Evolutionary conservation across 2,113 vertebrate species (phyloP).

Genomic region (Myotis davidii): DNA sequence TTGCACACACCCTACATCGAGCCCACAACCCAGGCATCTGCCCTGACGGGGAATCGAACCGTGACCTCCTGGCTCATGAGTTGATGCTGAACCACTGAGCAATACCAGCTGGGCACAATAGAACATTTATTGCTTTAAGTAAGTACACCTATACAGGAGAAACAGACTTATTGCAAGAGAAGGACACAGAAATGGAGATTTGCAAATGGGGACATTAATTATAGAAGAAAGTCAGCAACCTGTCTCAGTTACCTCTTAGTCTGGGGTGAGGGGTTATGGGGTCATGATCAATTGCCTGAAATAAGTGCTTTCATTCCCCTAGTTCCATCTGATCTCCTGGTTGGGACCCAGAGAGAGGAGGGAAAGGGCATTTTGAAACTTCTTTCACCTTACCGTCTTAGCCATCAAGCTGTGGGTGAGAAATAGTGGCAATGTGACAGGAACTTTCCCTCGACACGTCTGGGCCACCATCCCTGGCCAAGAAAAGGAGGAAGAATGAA

Average conservation of each 20-base stretch:
- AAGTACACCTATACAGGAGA: slow-evolving; percentile 23
- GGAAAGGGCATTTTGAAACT: slow-evolving; percentile 2
- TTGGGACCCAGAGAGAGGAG: background rate
- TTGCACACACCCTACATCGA: too few relatives aligned
- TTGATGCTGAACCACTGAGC: too few relatives aligned
- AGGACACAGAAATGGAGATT: slow-evolving; percentile 24
- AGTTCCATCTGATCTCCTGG: background rate
- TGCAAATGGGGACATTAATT: background rate
- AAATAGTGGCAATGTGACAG: slow-evolving; percentile 68
- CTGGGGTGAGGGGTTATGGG: background rate
- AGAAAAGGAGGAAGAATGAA: slow-evolving; percentile 55
- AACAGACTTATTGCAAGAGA: slow-evolving; percentile 22
- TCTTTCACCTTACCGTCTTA: slow-evolving; percentile 64
- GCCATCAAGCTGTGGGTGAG: slow-evolving; percentile 55
- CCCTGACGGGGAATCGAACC: too few relatives aligned
- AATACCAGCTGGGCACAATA: background rate
- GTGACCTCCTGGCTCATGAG: too few relatives aligned
- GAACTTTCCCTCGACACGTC: slow-evolving; percentile 22
- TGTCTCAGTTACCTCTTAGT: background rate
- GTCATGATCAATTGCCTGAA: background rate
- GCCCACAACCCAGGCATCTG: too few relatives aligned
- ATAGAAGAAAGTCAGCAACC: slow-evolving; percentile 5
- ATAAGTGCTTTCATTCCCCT: slow-evolving; percentile 4
- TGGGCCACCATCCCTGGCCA: accelerated
- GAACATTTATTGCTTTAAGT: background rate